These are phyloP conservation scores for Agrochola litura DNA, from an alignment of 2,888 invertebrate species.

Conservation along the genomic window DNA sequence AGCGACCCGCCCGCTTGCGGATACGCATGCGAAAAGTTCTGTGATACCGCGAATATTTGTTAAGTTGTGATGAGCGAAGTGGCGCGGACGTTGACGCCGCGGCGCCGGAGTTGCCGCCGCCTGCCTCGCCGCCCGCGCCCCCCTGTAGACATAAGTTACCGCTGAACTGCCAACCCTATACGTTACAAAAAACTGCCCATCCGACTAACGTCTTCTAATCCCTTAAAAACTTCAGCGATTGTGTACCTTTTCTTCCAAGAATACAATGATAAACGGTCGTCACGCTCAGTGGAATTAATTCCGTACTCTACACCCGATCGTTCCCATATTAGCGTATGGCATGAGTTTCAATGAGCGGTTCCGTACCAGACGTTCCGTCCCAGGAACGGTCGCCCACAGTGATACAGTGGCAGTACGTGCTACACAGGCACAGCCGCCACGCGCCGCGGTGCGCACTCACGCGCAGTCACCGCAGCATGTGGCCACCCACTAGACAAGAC, in stretches of 20 bases:
- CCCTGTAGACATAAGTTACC: slow-evolving; percentile 88
- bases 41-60: slow-evolving; percentile 93
- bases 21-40: slow-evolving; percentile 91
- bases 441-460: slow-evolving; percentile 70
- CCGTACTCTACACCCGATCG: slow-evolving; percentile 69
- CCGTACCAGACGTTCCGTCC: slow-evolving; percentile 71
- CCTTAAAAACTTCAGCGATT: slow-evolving; percentile 78
- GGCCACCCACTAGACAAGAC: slow-evolving; percentile 75
- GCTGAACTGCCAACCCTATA: slow-evolving; percentile 86
- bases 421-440: slow-evolving; percentile 71
- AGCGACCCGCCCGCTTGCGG: slow-evolving; percentile 91
- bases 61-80: slow-evolving; percentile 91
- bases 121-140: slow-evolving; percentile 86
- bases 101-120: slow-evolving; percentile 85
- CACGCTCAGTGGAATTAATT: slow-evolving; percentile 69
- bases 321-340: slow-evolving; percentile 55
- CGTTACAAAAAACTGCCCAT: slow-evolving; percentile 86
- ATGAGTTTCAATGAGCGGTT: slow-evolving; percentile 71
- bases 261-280: slow-evolving; percentile 70
- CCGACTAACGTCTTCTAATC: slow-evolving; percentile 77
- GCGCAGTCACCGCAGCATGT: slow-evolving; percentile 80
- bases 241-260: slow-evolving; percentile 75
- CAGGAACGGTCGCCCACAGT: slow-evolving; percentile 70
- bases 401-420: slow-evolving; percentile 78
- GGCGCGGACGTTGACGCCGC: slow-evolving; percentile 87